A percentile compares a stretch with the other conserved stretches of the same genome.
Conservation (phyloP, 2,113 vertebrate species). For the Equus przewalskii region DNA sequence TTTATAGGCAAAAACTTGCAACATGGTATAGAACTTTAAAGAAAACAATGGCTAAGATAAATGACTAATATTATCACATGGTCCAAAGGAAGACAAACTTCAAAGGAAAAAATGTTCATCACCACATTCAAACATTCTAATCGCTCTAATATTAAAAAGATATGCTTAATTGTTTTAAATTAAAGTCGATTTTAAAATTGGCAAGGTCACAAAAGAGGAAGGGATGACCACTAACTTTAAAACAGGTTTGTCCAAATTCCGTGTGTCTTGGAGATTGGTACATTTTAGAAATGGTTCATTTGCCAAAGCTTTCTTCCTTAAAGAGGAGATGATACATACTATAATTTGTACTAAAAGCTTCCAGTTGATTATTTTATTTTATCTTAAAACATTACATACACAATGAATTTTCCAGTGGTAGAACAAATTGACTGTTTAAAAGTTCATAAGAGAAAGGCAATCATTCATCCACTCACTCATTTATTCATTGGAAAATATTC, state of each 20-base stretch:
- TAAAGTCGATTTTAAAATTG: background rate
- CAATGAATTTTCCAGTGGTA: background rate
- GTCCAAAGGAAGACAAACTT: background rate
- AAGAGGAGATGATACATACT: background rate
- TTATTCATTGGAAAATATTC: background rate
- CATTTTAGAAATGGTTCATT: background rate
- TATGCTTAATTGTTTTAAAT: background rate
- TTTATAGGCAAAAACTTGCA: background rate
- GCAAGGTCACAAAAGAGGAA: background rate
- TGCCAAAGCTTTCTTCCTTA: background rate
- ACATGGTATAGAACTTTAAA: background rate
- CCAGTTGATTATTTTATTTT: background rate
- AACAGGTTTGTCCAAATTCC: background rate
- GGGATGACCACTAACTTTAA: background rate
- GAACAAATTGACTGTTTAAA: background rate
- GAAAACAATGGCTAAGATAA: background rate
- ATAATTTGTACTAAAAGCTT: background rate
- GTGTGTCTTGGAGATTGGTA: background rate
- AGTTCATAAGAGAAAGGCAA: background rate
- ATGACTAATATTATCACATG: background rate
- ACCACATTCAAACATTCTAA: background rate
- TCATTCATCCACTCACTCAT: background rate
- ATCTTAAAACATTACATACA: background rate
- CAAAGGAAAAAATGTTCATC: background rate
- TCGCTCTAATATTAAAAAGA: background rate